Base-by-base conservation (phyloP, 1,140 invertebrate species). In the Agrilus planipennis region DNA sequence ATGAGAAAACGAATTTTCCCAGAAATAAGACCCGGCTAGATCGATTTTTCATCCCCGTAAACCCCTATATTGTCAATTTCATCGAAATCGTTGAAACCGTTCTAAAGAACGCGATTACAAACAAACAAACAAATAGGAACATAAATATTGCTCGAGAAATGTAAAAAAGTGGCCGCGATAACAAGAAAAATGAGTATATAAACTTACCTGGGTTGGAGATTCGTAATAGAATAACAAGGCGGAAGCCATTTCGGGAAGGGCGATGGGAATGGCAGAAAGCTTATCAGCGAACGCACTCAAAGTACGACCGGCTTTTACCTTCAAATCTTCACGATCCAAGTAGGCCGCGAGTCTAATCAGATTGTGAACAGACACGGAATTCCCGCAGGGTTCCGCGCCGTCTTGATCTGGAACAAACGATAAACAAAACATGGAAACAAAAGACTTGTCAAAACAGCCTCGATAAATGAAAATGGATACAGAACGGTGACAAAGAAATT, bases 351-450 rank as follows among this genome's bases (percentile, higher is more conserved):
- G 64, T 1, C 85, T 71, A 12, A 88, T 62, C 12, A 95, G 63
- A 70, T 95, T 96, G 41, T 73, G 70, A 14, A 80, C 81, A 0
- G 88, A 70, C 4, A 94, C 79, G n/a, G 89, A 92, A 64, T 94
- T 95, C 11, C 86, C 82, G 36, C 81, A 84, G 0, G 90, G 90
- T 55, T 95, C 90, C 1, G 90, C 90, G 4, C 89, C 89, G 64
- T 95, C 90, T 64, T 92, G 83, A 64, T 91, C 91, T 93, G 56
- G 27, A 70, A 69, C 46, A 51, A 51, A 49, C n/a, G n/a, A n/a
- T n/a, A n/a, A 40, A 42, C 28, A 27, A 40, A 30, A 16, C 11
- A 38, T n/a, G n/a, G n/a, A n/a, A n/a, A n/a, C n/a, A n/a, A n/a
- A n/a, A n/a, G n/a, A n/a, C n/a, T n/a, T n/a, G n/a, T n/a, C n/a